Conservation (phyloP, 2,797 vertebrate species). For the Erithacus rubecula region DNA sequence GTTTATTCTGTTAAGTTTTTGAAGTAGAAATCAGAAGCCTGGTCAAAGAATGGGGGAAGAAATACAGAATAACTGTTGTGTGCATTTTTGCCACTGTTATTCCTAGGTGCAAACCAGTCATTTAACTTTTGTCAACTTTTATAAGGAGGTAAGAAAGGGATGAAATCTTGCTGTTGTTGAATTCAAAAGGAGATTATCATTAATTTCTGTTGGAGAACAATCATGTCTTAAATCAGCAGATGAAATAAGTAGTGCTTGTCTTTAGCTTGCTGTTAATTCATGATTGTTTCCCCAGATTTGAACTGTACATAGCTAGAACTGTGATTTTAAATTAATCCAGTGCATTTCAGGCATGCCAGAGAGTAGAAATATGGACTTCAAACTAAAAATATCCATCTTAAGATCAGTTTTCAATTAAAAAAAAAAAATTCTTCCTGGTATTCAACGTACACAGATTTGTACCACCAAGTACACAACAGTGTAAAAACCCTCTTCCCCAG, state of each 20-base stretch:
- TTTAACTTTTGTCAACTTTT: not conserved
- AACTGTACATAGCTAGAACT: constrained; percentile 10
- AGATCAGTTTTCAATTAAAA: not conserved
- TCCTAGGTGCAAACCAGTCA: not conserved
- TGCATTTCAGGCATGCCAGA: constrained; percentile 19
- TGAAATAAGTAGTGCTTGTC: not conserved
- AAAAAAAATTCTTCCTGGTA: not conserved
- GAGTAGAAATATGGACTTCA: not conserved
- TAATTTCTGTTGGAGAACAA: not conserved
- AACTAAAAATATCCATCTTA: not conserved
- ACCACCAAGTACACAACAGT: not conserved
- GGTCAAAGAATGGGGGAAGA: not conserved
- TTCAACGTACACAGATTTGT: not conserved
- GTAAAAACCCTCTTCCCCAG: too few species aligned
- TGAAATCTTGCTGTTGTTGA: not conserved
- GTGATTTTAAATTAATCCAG: constrained; percentile 16
- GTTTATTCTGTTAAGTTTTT: not conserved
- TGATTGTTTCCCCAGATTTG: constrained; percentile 21
- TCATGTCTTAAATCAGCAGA: not conserved
- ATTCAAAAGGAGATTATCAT: not conserved
- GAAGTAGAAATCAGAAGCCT: not conserved
- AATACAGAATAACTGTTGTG: not conserved
- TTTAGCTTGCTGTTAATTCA: not conserved
- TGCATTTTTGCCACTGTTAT: not conserved
- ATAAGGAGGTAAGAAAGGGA: not conserved